A percentile compares a stretch with the other conserved stretches of the same genome.
phyloP scores from a whole-genome alignment of 1,140 invertebrate species.

The Drosophila burlai region DNA sequence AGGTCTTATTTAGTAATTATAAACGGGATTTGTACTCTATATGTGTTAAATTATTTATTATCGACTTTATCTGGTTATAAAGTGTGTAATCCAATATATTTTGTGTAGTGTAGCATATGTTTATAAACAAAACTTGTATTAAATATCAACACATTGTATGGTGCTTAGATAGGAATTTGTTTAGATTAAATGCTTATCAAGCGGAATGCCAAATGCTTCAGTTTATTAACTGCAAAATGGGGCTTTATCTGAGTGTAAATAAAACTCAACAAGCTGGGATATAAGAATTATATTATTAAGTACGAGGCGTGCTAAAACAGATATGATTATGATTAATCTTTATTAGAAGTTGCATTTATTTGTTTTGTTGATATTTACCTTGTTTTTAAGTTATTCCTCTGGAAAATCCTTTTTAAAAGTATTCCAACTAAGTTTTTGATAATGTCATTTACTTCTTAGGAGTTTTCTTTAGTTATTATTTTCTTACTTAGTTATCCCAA shows the following conservation, averaged over 20 bases:
- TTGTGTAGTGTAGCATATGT: neutral
- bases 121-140: slow-evolving; percentile 5
- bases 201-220: neutral
- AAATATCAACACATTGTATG: neutral
- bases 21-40: no score
- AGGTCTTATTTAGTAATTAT: neutral
- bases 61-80: neutral
- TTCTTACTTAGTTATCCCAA: neutral
- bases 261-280: neutral
- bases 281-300: neutral
- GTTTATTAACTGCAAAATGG: neutral
- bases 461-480: neutral
- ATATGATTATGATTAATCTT: no score
- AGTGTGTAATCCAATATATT: no score
- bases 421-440: neutral
- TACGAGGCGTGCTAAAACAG: no score
- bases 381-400: neutral
- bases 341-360: neutral
- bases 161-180: slow-evolving; percentile 9
- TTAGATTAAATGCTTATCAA: slow-evolving; percentile 6
- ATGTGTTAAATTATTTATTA: neutral
- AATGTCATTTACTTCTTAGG: neutral
- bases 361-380: neutral
- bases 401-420: neutral
- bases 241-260: neutral